Evolutionary conservation across 2,113 vertebrate species (phyloP).

Genomic region (Nibea coibor): DNA sequence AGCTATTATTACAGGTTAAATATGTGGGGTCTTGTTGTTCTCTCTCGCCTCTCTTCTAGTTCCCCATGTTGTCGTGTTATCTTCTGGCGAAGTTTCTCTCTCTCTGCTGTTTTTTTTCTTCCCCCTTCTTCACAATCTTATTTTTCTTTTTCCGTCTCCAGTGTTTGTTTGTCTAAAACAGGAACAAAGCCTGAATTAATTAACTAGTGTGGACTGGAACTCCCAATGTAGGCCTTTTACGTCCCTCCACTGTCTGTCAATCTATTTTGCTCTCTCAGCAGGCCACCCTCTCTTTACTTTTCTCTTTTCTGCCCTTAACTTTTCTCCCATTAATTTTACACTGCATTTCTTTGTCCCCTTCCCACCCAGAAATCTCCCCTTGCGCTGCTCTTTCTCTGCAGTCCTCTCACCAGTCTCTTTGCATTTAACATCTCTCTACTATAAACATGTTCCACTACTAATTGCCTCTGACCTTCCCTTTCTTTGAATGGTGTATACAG

Average conservation of each 20-base stretch:
- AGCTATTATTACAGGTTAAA: constrained; percentile 73
- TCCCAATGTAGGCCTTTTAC: constrained; percentile 65
- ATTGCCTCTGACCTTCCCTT: constrained; percentile 62
- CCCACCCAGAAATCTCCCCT: constrained; percentile 32
- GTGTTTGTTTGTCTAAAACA: constrained; percentile 67
- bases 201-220: constrained; percentile 66
- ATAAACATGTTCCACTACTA: constrained; percentile 49
- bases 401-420: constrained; percentile 9
- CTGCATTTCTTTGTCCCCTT: constrained; percentile 34
- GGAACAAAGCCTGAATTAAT: constrained; percentile 81
- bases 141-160: constrained; percentile 46
- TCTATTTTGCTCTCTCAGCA: constrained; percentile 52
- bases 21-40: constrained; percentile 57
- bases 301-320: constrained; percentile 44
- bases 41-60: neutral
- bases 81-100: constrained; percentile 43
- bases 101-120: constrained; percentile 13
- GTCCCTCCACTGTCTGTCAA: constrained; percentile 68
- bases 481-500: constrained; percentile 42
- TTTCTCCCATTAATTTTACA: constrained; percentile 10
- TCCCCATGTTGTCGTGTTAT: constrained; percentile 48
- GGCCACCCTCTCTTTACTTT: constrained; percentile 47
- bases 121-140: constrained; percentile 9
- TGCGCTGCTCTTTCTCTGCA: neutral
- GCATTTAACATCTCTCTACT: constrained; percentile 24